Base-by-base conservation (phyloP, 2,797 vertebrate genomes). In the Simalia tracyae region DNA sequence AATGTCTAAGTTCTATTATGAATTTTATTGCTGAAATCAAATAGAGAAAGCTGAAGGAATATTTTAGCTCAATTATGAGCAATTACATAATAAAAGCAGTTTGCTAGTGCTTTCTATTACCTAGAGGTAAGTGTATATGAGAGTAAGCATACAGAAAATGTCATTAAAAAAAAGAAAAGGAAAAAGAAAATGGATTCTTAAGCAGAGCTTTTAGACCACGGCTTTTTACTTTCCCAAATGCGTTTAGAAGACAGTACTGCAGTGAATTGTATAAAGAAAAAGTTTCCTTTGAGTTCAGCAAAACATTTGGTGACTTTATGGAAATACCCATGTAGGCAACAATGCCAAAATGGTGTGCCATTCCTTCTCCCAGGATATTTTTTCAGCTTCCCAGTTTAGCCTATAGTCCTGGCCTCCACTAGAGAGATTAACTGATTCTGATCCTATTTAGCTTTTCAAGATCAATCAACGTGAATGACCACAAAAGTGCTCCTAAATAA, bases 21-120 rank as follows among this genome's bases (percentile, higher is more conserved):
- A 5, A 36, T 2, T 89, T 63, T 56, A 90, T 87, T 86, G 5
- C 14, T 57, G 22, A 89, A 92, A 50, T 57, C 2, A 59, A 24
- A 64, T 19, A 46, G 28, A n/a, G n/a, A 90, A 92, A 12, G 19
- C 24, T 1, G 6, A 7, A 15, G 50, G 14, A 46, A 84, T 50
- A 59, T 94, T 87, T 93, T 85, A 63, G 84, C 11, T 36, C 61
- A 87, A 10, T 90, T 2, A 61, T 92, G 19, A 72, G 54, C 84
- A 92, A 93, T 61, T 24, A 64, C 84, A 64, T 4, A 22, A 54
- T 46, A 24, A 31, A 61, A 31, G 10, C 42, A 22, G 5, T 8
- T 63, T 2, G 24, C 24, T 64, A 24, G 36, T 36, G 19, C 3
- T 0, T 31, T 88, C 17, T 88, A 19, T n/a, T 46, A 54, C 5